A percentile compares a stretch with the other conserved stretches of the same genome.
These are phyloP conservation scores for Boloria euphrosyne DNA, from an alignment of 2,888 invertebrate genomes.

Conservation along the genomic window DNA sequence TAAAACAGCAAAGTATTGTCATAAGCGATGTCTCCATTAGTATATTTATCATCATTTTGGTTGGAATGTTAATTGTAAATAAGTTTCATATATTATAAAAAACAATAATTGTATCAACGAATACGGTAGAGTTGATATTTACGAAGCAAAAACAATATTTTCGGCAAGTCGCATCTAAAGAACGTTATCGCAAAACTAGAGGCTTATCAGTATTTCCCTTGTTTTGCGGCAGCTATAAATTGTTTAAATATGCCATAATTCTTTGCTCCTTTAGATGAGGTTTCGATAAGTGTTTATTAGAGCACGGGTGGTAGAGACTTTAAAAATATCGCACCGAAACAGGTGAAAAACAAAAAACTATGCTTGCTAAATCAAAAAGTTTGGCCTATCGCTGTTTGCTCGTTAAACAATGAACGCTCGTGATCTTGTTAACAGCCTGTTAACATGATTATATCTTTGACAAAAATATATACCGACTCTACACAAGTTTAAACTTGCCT, in stretches of 20 bases:
- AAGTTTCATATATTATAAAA: neutral
- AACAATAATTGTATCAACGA: slow-evolving; percentile 3
- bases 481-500: neutral
- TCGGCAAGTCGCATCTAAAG: slow-evolving; percentile 61
- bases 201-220: slow-evolving; percentile 70
- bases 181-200: slow-evolving; percentile 66
- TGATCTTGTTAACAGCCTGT: slow-evolving; percentile 65
- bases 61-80: slow-evolving; percentile 20
- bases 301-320: slow-evolving; percentile 71
- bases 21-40: slow-evolving; percentile 26
- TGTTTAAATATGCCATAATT: slow-evolving; percentile 78
- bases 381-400: slow-evolving; percentile 68
- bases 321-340: slow-evolving; percentile 65
- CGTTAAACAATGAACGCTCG: slow-evolving; percentile 67
- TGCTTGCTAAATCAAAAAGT: slow-evolving; percentile 65
- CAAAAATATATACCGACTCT: slow-evolving; percentile 23
- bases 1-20: slow-evolving; percentile 51
- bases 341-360: slow-evolving; percentile 61
- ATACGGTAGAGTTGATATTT: neutral
- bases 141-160: slow-evolving; percentile 36
- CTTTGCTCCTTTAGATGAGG: slow-evolving; percentile 73
- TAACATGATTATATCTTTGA: slow-evolving; percentile 35
- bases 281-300: slow-evolving; percentile 75
- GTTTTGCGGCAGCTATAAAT: slow-evolving; percentile 75
- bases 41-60: slow-evolving; percentile 22